These are phyloP conservation scores for Calliopsis andreniformis DNA, from an alignment of 1,140 invertebrate genomes.

Conservation along the genomic window DNA sequence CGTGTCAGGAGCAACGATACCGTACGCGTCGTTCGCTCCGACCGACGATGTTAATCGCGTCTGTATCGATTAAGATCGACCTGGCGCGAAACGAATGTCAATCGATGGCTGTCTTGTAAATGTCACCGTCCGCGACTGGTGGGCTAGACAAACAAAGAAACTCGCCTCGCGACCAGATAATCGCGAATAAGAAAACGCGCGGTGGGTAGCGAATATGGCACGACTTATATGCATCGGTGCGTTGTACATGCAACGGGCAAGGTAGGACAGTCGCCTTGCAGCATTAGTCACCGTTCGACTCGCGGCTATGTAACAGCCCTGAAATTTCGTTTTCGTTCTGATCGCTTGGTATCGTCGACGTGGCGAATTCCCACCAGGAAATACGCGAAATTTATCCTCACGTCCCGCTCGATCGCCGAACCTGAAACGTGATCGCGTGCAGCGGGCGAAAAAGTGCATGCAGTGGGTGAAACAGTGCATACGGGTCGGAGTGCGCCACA, in stretches of 20 bases:
- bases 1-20: background rate
- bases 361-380: constrained; percentile 8
- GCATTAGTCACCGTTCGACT: constrained; percentile 69
- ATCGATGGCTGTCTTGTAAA: constrained; percentile 34
- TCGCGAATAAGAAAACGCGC: constrained; percentile 39
- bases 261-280: constrained; percentile 47
- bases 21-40: background rate
- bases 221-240: constrained; percentile 54
- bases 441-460: background rate
- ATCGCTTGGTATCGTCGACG: constrained; percentile 7
- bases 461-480: constrained; percentile 2
- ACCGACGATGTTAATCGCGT: constrained; percentile 6
- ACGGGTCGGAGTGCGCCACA: background rate
- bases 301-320: constrained; percentile 28
- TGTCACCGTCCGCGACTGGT: constrained; percentile 27
- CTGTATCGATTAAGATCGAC: constrained; percentile 8
- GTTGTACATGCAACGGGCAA: constrained; percentile 42
- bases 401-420: constrained; percentile 11
- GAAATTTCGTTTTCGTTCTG: constrained; percentile 53
- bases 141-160: constrained; percentile 57
- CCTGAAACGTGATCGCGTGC: constrained; percentile 15
- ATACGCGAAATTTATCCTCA: constrained; percentile 15
- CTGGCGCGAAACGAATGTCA: background rate
- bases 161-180: constrained; percentile 20
- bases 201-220: constrained; percentile 55